phyloP scores from a whole-genome alignment of 1,140 invertebrate genomes.

The Battus philenor region DNA sequence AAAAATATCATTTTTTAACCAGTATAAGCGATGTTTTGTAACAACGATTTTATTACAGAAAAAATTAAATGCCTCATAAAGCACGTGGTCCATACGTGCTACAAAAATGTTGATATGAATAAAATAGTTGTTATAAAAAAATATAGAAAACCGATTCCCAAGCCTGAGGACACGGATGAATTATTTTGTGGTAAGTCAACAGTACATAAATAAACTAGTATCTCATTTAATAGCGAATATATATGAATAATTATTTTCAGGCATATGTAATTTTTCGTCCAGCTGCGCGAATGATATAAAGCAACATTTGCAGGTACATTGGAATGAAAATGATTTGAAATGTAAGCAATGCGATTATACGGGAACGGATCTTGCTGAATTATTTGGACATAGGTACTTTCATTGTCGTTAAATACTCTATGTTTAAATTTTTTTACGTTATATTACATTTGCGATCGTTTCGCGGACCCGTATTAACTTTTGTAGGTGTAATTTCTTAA shows the following conservation, averaged over 20 bases:
- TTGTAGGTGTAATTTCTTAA: no score
- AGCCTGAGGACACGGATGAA: background rate
- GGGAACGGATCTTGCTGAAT: conserved; percentile 38
- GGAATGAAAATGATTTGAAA: conserved; percentile 29
- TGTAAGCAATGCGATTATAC: conserved; percentile 40
- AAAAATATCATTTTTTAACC: background rate
- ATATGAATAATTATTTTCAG: conserved; percentile 32
- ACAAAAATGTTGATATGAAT: background rate
- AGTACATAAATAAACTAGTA: no score
- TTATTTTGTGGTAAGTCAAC: conserved; percentile 21
- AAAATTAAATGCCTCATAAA: conserved; percentile 12
- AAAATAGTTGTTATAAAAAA: background rate
- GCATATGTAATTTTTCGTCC: conserved; percentile 33
- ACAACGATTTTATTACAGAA: background rate
- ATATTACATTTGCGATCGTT: no score
- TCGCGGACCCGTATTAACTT: no score
- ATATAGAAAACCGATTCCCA: background rate
- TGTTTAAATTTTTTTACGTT: no score
- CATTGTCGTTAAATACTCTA: no score
- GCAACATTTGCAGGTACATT: conserved; percentile 38
- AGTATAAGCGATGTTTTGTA: background rate
- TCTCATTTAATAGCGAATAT: no score
- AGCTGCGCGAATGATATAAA: conserved; percentile 17
- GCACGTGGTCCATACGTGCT: conserved; percentile 6
- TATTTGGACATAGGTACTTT: conserved; percentile 50